A percentile compares a stretch with the other conserved stretches of the same genome.
These are phyloP conservation scores for Drymonia ruficornis DNA, from an alignment of 2,888 invertebrate genomes.

Conservation along the genomic window DNA sequence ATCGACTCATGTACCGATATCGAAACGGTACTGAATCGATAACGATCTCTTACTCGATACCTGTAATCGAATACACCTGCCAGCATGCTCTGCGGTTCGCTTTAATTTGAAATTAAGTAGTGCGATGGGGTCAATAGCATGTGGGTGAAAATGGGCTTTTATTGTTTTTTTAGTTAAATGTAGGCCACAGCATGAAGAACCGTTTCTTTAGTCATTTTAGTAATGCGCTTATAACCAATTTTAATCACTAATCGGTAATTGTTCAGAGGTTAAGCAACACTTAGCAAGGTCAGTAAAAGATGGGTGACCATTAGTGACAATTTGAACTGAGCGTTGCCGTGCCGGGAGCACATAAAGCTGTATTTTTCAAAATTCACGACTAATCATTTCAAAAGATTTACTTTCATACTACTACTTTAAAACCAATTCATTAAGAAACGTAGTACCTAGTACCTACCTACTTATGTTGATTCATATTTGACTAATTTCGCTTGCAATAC, in stretches of 20 bases:
- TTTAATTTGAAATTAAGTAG: constrained; percentile 3
- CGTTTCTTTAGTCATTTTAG: too few species aligned
- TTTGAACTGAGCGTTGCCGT: too few species aligned
- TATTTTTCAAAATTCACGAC: background rate
- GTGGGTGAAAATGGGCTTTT: background rate
- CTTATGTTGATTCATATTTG: background rate
- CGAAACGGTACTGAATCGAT: constrained; percentile 8
- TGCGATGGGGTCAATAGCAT: background rate
- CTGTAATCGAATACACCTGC: constrained; percentile 6
- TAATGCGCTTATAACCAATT: too few species aligned
- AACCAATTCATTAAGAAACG: background rate
- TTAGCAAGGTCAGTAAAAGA: too few species aligned
- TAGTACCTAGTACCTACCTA: background rate
- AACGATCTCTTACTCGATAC: constrained; percentile 6
- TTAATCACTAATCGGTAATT: too few species aligned
- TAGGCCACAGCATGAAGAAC: background rate
- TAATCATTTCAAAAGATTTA: too few species aligned
- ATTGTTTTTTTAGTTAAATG: background rate
- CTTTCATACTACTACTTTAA: too few species aligned
- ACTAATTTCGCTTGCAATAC: constrained; percentile 1
- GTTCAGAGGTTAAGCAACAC: too few species aligned
- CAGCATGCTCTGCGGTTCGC: background rate
- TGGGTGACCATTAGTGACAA: too few species aligned
- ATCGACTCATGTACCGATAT: constrained; percentile 2
- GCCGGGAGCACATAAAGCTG: too few species aligned